Base-by-base conservation (phyloP, 37 sponge, comb jelly and placozoan genomes). In the Agelas oroides region DNA sequence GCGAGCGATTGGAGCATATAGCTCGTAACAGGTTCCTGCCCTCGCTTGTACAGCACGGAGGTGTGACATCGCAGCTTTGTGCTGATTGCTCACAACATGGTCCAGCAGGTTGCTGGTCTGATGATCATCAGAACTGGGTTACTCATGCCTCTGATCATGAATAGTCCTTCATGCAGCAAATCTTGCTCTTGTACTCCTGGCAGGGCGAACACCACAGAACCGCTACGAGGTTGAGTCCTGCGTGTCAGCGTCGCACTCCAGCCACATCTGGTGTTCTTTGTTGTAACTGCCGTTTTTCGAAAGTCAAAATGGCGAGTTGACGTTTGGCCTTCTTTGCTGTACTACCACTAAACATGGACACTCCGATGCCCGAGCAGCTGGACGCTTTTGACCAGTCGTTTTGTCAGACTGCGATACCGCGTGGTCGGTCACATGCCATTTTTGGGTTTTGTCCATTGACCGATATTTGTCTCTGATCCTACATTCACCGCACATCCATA, bases 51-150 rank as follows among this genome's bases (percentile, higher is more conserved):
- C 60, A 8, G 61, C 60, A 32, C 62, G 86, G 30, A 76, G 24
- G 28, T 34, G 39, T 23, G 36, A 16, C 86, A 84, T 84, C 24
- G 89, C 36, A 46, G 54, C 21, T 15, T 70, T 34, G 31, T 21
- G 70, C 35, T 21, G 25, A 33, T 77, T 24, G 62, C 62, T 65
- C 1, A 19, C 55, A 59, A 69, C 83, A 81, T 88, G 89, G 55
- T 88, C 89, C 31, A 81, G 55, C 8, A 83, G 39, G 77, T 78
- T 78, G 78, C 79, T 89, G 36, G 59, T 89, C 53, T 68, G 77
- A 17, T 89, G 90, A 46, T 89, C 83, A 17, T 41, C 57, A 46
- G 90, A 89, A 24, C 84, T 84, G 71, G 30, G 46, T 46, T 46
- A 46, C 8, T 8, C 46, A 59, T 25, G 83, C 53, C 90, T 84